Evolutionary conservation across 2,113 vertebrate species (phyloP).

Genomic region (Montifringilla adamsi): DNA sequence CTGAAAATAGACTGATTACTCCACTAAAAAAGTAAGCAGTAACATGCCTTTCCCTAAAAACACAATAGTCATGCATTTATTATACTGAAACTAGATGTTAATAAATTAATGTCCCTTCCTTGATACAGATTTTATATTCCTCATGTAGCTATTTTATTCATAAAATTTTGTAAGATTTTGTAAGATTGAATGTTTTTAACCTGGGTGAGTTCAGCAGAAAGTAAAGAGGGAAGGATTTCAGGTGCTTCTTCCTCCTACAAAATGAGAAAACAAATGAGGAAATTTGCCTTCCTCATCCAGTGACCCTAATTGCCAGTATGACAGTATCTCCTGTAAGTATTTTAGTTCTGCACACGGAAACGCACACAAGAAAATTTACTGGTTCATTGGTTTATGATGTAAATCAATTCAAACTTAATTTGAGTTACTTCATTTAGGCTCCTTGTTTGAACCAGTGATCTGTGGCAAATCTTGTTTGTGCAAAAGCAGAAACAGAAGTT

Average conservation of each 20-base stretch:
- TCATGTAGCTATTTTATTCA: background rate
- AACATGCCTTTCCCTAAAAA: background rate
- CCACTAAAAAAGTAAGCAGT: background rate
- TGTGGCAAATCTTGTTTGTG: conserved; percentile 72
- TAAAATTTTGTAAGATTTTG: background rate
- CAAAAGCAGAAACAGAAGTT: conserved; percentile 66
- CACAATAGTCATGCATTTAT: accelerated
- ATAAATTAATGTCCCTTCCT: background rate
- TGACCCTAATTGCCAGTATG: conserved; percentile 45
- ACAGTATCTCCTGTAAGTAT: conserved; percentile 58
- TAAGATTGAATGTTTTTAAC: background rate
- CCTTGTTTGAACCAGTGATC: conserved; percentile 59
- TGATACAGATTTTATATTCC: background rate
- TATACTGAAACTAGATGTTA: background rate
- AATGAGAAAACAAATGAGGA: background rate
- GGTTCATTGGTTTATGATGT: conserved; percentile 51
- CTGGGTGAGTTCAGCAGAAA: background rate
- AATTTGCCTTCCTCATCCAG: background rate
- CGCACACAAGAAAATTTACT: conserved; percentile 46
- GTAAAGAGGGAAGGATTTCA: background rate
- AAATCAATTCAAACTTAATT: conserved; percentile 71
- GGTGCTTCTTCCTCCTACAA: background rate
- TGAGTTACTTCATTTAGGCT: conserved; percentile 67
- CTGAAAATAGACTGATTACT: background rate
- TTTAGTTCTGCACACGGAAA: conserved; percentile 44